phyloP scores from a whole-genome alignment of 2,113 vertebrate species.

The Spilogale gracilis region DNA sequence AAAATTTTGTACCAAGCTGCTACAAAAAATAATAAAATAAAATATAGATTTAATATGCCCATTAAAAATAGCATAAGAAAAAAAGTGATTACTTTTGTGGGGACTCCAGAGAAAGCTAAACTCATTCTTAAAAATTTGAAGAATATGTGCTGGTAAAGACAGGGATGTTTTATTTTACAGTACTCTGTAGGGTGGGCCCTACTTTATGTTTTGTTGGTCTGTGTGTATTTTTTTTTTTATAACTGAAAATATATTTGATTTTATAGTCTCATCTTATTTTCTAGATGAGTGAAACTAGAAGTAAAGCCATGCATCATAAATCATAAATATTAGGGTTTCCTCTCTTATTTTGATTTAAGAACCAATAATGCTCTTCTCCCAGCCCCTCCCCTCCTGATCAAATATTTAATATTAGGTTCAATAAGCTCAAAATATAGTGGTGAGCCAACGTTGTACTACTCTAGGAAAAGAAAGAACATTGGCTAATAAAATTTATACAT shows the following conservation, averaged over 20 bases:
- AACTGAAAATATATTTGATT: constrained; percentile 46
- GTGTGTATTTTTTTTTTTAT: background rate
- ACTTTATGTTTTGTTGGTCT: background rate
- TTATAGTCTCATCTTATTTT: constrained; percentile 31
- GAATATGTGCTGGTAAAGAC: background rate
- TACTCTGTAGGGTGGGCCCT: background rate
- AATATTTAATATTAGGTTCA: constrained; percentile 3
- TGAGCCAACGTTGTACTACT: background rate
- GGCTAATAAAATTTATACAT: background rate
- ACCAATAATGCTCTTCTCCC: background rate
- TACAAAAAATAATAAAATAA: no score
- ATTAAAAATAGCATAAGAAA: background rate
- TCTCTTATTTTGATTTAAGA: constrained; percentile 44
- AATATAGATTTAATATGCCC: no score
- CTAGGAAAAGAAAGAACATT: background rate
- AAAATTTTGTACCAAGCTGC: no score
- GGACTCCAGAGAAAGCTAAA: background rate
- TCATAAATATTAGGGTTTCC: background rate
- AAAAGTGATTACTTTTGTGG: background rate
- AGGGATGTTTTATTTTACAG: background rate
- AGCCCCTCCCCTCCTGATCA: background rate
- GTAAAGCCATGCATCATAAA: background rate
- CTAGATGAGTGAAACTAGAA: background rate
- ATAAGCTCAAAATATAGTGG: background rate
- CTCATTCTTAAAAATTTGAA: constrained; percentile 5